Conservation (phyloP, 1,140 invertebrate genomes). For the Bilobella aurantiaca region DNA sequence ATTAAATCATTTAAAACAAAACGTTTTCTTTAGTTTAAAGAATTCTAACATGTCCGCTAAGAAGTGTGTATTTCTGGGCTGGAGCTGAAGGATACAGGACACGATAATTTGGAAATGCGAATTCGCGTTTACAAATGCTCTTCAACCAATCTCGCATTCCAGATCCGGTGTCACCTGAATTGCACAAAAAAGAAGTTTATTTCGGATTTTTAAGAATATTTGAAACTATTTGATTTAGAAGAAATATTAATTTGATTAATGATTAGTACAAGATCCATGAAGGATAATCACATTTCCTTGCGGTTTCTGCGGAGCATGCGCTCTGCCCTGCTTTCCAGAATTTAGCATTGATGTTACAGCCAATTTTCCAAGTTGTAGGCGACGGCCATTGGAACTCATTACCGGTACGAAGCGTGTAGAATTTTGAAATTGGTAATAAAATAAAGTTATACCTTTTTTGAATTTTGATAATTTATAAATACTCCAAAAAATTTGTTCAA, state of each 20-base stretch:
- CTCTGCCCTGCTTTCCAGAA: too few species aligned
- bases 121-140: constrained; percentile 47
- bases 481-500: too few species aligned
- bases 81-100: constrained; percentile 61
- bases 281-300: background rate
- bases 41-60: constrained; percentile 46
- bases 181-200: background rate
- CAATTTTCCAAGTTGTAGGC: background rate
- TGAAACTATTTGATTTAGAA: background rate
- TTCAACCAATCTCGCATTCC: constrained; percentile 54
- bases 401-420: background rate
- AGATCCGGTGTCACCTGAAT: constrained; percentile 51
- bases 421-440: too few species aligned
- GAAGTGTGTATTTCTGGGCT: constrained; percentile 52
- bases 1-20: background rate
- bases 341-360: background rate
- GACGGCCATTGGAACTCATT: background rate
- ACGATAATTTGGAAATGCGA: constrained; percentile 56
- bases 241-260: background rate
- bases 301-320: background rate
- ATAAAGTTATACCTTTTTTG: too few species aligned
- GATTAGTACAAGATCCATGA: background rate
- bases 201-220: too few species aligned
- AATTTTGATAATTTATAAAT: too few species aligned
- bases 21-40: background rate